Base-by-base conservation (phyloP, 2,888 invertebrate genomes). In the Spodoptera littoralis region DNA sequence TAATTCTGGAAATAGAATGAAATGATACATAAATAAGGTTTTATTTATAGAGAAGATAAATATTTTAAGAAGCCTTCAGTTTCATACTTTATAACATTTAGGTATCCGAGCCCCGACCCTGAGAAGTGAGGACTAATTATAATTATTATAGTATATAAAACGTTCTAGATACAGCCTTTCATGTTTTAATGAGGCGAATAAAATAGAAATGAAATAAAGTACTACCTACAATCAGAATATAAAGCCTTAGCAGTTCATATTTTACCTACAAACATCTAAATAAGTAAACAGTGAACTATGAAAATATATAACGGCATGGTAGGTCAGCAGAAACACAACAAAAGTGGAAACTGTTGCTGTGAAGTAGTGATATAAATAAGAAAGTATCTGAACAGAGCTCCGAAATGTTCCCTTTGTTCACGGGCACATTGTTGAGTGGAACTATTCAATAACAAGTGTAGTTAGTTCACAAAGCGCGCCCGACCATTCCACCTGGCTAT, bases 381-480 rank as follows among this genome's bases (percentile, higher is more conserved):
- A 65, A 77, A 76, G 76, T 76, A 77, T 76, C 73, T 66, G 66
- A 73, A 62, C 73, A 72, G 55, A 64, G 62, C 69, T 56, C 58
- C 61, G 76, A 80, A 82, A 80, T 74, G 70, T 80, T 79, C 60
- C 69, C 80, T 81, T 78, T 81, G 80, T 84, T 73, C 76, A 65
- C 68, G 64, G 74, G 80, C 72, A 78, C 83, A 84, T 86, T 84
- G 85, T 89, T 85, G 65, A 64, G 75, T 74, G 64, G 73, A 89
- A 90, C 88, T 86, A 89, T 89, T 87, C 73, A 71, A 71, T 77
- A 88, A 87, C 86, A 86, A 82, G 79, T 74, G 81, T 83, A 82
- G 84, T 82, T 83, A 76, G 68, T 62, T 60, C 62, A 60, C 75
- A 72, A 73, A 72, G 76, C 65, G 62, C 41, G 51, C 30, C 53